A percentile compares a stretch with the other conserved stretches of the same genome.
Evolutionary conservation across 2,888 invertebrate genomes (phyloP).

Genomic region (Diaprepes abbreviatus): DNA sequence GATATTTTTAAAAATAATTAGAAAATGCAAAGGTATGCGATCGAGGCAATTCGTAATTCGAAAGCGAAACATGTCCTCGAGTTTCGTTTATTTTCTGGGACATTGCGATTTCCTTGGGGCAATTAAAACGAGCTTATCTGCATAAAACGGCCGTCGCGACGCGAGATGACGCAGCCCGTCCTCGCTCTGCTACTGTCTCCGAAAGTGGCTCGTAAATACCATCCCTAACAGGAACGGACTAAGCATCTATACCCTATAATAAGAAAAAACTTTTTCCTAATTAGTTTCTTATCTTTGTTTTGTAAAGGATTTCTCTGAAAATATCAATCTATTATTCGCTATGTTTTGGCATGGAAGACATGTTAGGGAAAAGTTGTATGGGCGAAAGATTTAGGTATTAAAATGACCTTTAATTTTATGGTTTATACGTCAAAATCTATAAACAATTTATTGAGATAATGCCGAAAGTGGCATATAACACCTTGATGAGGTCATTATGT

Average conservation of each 20-base stretch:
- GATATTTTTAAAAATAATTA: conserved; percentile 12
- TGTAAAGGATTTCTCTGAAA: too few relatives aligned
- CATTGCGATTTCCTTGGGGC: conserved; percentile 47
- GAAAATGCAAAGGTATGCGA: conserved; percentile 22
- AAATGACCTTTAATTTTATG: too few relatives aligned
- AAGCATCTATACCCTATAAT: conserved; percentile 27
- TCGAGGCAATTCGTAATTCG: conserved; percentile 28
- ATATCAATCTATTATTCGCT: too few relatives aligned
- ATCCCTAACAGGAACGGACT: conserved; percentile 22
- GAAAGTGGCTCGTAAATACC: conserved; percentile 57
- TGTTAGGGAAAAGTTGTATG: too few relatives aligned
- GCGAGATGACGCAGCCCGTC: conserved; percentile 46
- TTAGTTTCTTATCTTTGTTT: too few relatives aligned
- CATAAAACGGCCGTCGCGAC: conserved; percentile 62
- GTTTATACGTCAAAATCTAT: too few relatives aligned
- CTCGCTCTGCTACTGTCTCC: conserved; percentile 34
- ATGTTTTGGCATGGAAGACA: too few relatives aligned
- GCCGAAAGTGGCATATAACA: too few relatives aligned
- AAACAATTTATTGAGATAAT: too few relatives aligned
- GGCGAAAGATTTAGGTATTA: too few relatives aligned
- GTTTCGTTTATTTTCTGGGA: conserved; percentile 49
- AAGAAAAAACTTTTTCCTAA: too few relatives aligned
- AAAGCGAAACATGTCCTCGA: conserved; percentile 42
- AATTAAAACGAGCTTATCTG: conserved; percentile 67
- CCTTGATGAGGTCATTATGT: too few relatives aligned